Evolutionary conservation across 2,797 vertebrate species (phyloP).

Genomic region (Chaetophractus vellerosus): DNA sequence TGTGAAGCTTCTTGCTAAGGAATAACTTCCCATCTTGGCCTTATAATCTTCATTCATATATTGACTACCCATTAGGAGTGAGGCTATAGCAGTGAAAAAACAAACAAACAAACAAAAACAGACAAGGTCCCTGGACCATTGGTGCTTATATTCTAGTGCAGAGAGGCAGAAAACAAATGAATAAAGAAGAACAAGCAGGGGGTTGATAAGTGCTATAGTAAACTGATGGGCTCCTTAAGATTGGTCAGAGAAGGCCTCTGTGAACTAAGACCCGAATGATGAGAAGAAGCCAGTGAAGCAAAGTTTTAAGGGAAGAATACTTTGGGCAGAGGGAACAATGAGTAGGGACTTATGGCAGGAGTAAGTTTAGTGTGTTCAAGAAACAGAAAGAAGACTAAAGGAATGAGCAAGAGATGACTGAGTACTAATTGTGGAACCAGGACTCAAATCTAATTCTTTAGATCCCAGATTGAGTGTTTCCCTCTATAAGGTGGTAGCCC

Average conservation of each 20-base stretch:
- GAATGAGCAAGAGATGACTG: not conserved
- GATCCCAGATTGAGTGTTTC: not conserved
- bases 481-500: not conserved
- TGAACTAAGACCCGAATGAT: slow-evolving; percentile 35
- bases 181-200: slow-evolving; percentile 20
- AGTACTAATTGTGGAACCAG: not conserved
- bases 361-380: not conserved
- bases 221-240: not conserved
- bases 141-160: not conserved
- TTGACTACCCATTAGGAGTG: not conserved
- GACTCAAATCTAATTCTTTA: not conserved
- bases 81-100: not conserved
- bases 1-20: not conserved
- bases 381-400: not conserved
- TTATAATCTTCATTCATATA: not conserved
- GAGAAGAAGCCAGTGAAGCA: not conserved
- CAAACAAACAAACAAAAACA: not conserved
- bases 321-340: not conserved
- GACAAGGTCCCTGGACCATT: not conserved
- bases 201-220: not conserved
- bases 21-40: not conserved
- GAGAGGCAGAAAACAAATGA: not conserved
- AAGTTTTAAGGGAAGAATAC: slow-evolving; percentile 36
- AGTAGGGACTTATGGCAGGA: not conserved
- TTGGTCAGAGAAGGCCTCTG: not conserved